A percentile compares a stretch with the other conserved stretches of the same genome.
Conservation (phyloP, 2,113 vertebrate species). For the Crotophaga sulcirostris region DNA sequence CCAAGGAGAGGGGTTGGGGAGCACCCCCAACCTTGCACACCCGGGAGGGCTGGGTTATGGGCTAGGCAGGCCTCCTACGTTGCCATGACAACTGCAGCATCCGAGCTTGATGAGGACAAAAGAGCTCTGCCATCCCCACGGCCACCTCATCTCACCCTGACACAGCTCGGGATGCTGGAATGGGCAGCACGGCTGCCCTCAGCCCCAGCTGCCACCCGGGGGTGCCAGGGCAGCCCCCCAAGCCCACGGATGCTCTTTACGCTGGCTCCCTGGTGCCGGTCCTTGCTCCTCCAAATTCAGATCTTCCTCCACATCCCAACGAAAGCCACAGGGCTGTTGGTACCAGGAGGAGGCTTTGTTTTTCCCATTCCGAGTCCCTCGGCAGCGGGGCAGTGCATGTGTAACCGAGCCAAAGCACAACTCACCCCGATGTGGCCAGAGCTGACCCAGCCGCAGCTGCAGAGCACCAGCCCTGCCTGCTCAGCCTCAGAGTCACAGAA, state of each 20-base stretch:
- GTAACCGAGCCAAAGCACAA: accelerated
- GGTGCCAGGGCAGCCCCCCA: background rate
- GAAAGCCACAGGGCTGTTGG: background rate
- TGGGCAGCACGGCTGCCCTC: background rate
- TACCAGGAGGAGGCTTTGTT: background rate
- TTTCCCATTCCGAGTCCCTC: background rate
- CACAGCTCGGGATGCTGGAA: accelerated
- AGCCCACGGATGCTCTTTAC: background rate
- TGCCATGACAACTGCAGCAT: constrained; percentile 44
- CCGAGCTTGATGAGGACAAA: background rate
- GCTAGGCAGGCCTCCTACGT: background rate
- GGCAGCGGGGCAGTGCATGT: background rate
- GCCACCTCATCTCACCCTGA: accelerated
- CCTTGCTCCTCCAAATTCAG: accelerated
- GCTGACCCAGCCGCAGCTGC: background rate
- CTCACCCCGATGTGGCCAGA: accelerated
- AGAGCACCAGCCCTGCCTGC: background rate
- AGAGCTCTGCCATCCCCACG: background rate
- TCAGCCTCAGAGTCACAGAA: background rate
- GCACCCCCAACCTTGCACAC: background rate
- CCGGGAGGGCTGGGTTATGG: background rate
- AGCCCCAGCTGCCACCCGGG: background rate
- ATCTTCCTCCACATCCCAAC: background rate
- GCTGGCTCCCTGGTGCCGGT: background rate
- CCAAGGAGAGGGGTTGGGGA: background rate